Conservation (phyloP, 2,888 invertebrate species). For the Pseudococcus longispinus region DNA sequence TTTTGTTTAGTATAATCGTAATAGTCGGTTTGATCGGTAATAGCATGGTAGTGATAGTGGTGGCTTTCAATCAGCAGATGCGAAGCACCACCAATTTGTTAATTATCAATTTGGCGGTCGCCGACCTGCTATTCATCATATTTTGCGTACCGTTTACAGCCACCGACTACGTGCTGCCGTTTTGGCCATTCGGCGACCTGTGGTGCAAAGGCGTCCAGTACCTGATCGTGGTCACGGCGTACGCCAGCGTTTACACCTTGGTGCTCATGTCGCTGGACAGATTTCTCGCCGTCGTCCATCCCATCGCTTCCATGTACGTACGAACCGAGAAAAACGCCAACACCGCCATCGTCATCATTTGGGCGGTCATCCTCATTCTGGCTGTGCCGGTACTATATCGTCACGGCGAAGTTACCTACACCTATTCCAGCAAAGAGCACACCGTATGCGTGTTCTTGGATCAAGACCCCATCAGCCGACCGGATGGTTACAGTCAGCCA, state of each 20-base stretch:
- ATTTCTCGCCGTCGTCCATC: slow-evolving; percentile 92
- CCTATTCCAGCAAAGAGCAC: slow-evolving; percentile 70
- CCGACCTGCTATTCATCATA: slow-evolving; percentile 88
- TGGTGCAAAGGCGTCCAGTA: slow-evolving; percentile 93
- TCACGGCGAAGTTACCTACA: slow-evolving; percentile 77
- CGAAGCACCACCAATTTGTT: slow-evolving; percentile 90
- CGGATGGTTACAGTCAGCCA: slow-evolving; percentile 61
- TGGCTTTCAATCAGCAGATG: slow-evolving; percentile 89
- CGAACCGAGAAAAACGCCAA: slow-evolving; percentile 83
- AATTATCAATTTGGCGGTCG: slow-evolving; percentile 87
- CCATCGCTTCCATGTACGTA: slow-evolving; percentile 82
- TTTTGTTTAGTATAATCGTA: slow-evolving; percentile 85
- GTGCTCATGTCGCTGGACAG: slow-evolving; percentile 92
- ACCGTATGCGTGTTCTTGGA: slow-evolving; percentile 75
- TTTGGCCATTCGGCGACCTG: slow-evolving; percentile 89
- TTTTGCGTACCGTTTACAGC: slow-evolving; percentile 96
- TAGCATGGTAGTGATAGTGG: slow-evolving; percentile 82
- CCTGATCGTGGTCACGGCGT: slow-evolving; percentile 89
- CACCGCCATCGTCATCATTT: slow-evolving; percentile 77
- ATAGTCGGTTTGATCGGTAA: slow-evolving; percentile 89
- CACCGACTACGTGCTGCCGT: slow-evolving; percentile 83
- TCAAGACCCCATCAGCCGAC: slow-evolving; percentile 61
- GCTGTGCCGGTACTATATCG: slow-evolving; percentile 81
- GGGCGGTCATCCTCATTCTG: slow-evolving; percentile 80
- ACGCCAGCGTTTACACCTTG: slow-evolving; percentile 90